Percentiles rank a stretch among this genome's conserved stretches.
Conservation (phyloP, 30 jellyfish, hydroid and myxozoan species). For the Rhopilema esculentum region DNA sequence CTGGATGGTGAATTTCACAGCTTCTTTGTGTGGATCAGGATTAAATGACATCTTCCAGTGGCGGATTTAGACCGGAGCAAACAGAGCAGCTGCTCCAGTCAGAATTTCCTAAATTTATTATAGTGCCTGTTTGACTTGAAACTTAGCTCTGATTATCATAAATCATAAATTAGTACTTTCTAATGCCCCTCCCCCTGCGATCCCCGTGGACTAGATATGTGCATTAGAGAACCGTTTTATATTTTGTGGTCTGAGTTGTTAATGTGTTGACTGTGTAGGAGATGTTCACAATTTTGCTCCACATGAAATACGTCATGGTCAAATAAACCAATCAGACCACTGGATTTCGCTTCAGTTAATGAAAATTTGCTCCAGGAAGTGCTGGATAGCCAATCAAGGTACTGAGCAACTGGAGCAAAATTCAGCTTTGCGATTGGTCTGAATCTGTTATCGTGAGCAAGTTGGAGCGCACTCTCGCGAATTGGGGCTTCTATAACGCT, state of each 20-base stretch:
- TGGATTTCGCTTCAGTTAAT: neutral
- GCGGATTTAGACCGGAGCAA: neutral
- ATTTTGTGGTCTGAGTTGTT: neutral
- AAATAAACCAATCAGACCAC: neutral
- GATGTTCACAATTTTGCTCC: neutral
- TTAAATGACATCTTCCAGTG: too few species aligned
- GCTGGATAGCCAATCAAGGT: neutral
- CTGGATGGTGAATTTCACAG: too few species aligned
- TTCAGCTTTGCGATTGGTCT: neutral
- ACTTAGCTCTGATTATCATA: neutral
- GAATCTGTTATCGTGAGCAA: neutral
- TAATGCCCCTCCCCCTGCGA: neutral
- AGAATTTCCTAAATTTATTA: neutral
- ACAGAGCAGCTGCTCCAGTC: neutral
- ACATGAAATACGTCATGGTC: neutral
- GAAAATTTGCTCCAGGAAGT: neutral
- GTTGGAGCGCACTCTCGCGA: neutral
- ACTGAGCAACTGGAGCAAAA: neutral
- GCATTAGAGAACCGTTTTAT: neutral
- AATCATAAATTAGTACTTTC: neutral
- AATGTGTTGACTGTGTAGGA: neutral
- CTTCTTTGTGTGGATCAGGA: too few species aligned
- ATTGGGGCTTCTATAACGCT: neutral
- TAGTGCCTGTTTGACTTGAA: neutral
- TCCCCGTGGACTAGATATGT: neutral